Evolutionary conservation across 1,140 invertebrate genomes (phyloP).

Genomic region (Arctopsyche grandis): DNA sequence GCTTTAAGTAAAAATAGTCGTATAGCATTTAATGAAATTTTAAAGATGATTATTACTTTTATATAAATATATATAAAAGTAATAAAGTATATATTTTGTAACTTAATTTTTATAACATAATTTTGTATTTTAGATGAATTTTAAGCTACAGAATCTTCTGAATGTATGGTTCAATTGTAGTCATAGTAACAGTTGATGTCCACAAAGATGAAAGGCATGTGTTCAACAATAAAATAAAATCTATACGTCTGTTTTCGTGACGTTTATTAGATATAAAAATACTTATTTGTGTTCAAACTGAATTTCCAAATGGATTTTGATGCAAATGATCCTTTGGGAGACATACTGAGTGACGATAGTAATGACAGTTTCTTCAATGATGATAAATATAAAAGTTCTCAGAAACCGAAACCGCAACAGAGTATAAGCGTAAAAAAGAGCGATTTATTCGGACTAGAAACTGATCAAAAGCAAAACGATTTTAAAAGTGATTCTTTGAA

Average conservation of each 20-base stretch:
- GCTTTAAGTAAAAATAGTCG: too few species aligned
- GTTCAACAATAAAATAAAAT: too few species aligned
- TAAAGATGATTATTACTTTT: too few species aligned
- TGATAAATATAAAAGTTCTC: conserved; percentile 62
- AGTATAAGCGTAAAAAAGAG: conserved; percentile 59
- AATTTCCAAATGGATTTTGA: conserved; percentile 58
- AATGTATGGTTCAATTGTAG: not conserved
- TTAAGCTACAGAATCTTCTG: not conserved
- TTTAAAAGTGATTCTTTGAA: conserved; percentile 47
- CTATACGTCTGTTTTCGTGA: too few species aligned
- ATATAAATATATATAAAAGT: too few species aligned
- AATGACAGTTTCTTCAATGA: conserved; percentile 67
- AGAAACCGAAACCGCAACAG: conserved; percentile 56
- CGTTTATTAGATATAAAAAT: too few species aligned
- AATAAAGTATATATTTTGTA: too few species aligned
- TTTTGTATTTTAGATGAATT: not conserved
- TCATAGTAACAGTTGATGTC: conserved; percentile 35
- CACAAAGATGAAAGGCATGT: conserved; percentile 8
- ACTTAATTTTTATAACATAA: too few species aligned
- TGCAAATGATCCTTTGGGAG: conserved; percentile 64
- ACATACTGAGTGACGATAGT: conserved; percentile 65
- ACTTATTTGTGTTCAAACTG: too few species aligned
- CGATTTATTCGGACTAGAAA: conserved; percentile 60
- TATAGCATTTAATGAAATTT: too few species aligned
- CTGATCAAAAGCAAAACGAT: conserved; percentile 42